Base-by-base conservation (phyloP, 37 sponge, comb jelly and placozoan species). In the Eunapius fragilis region DNA sequence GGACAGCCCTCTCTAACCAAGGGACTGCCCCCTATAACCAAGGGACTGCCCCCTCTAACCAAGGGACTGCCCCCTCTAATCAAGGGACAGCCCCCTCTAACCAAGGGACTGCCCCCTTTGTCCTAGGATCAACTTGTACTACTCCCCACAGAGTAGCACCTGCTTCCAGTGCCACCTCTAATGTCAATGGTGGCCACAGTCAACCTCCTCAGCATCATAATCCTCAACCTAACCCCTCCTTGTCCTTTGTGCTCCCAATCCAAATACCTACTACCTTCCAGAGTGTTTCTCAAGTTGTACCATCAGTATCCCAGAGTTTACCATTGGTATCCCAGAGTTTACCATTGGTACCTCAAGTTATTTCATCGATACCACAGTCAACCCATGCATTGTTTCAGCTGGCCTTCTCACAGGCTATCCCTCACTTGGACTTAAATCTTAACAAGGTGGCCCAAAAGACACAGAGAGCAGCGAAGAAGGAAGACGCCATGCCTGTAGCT, bases 341-440 rank as follows among this genome's bases (percentile, higher is more conserved):
- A 45, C 47, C 47, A 45, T 45, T 9, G 9, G 47, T 45, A 19
- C 14, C 58, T 58, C 58, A 58, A 17, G 58, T 58, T 2, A 58
- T 58, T 19, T 1, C 58, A 17, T 58, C 58, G 14, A 19, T 58
- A 11, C 14, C 58, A 17, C 58, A 10, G 19, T 11, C 58, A 12
- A 13, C 58, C 58, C 58, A 58, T 19, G 58, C 58, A 1, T 19
- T 58, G 17, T 58, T 58, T 19, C 58, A 58, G 58, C 58, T 58
- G 58, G 58, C 58, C 6, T 58, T 58, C 58, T 11, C 58, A 1
- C 75, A 25, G 24, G 35, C 84, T 58, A 33, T 45, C 0, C 47
- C 58, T 84, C 75, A 84, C 73, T 72, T 72, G 32, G 76, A 76
- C 37, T 3, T 36, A 17, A 34, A 35, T 9, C 34, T 25, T 25